Base-by-base conservation (phyloP, 2,113 vertebrate species). In the Carassius gibelio region DNA sequence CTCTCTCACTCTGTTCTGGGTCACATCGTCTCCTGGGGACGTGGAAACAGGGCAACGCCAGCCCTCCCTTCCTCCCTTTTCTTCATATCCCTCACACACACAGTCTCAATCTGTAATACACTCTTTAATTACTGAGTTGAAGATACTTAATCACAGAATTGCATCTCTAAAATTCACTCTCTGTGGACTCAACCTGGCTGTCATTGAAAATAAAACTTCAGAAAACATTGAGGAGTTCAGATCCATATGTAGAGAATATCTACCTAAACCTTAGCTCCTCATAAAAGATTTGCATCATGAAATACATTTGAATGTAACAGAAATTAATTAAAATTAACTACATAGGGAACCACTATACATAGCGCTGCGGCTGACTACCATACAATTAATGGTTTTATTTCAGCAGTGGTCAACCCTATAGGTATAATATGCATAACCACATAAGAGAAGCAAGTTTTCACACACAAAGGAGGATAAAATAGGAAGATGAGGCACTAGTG, bases 1-100 rank as follows among this genome's bases (percentile, higher is more conserved):
- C 69, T 59, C 80, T 88, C 76, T 84, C 74, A 36, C 82, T 82
- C 17, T 50, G 74, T 89, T 89, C 87, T 89, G 88, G 88, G 88
- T 89, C 87, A 89, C 84, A 71, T 50, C 30, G 64, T 83, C 88
- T 86, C 87, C 14, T 68, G 85, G 79, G 88, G 82, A 68, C 26
- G 72, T 64, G 69, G 75, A 88, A 88, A 71, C 85, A 88, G 88
- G 87, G 81, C 88, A 89, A 75, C 21, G 26, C 38, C 64, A n/a
- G 52, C 75, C 71, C 42, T 64, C 75, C 62, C 42, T 64, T 69
- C 62, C 42, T 64, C 72, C 78, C 48, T 84, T 61, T 72, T 79
- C 34, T 75, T 74, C 26, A 45, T 23, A 38, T 38, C 30, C 42
- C 26, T 36, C 75, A 15, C 72, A 64, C 26, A 77, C 45, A 77